These are phyloP conservation scores for Muscina levida DNA, from an alignment of 2,888 invertebrate species.

Conservation along the genomic window DNA sequence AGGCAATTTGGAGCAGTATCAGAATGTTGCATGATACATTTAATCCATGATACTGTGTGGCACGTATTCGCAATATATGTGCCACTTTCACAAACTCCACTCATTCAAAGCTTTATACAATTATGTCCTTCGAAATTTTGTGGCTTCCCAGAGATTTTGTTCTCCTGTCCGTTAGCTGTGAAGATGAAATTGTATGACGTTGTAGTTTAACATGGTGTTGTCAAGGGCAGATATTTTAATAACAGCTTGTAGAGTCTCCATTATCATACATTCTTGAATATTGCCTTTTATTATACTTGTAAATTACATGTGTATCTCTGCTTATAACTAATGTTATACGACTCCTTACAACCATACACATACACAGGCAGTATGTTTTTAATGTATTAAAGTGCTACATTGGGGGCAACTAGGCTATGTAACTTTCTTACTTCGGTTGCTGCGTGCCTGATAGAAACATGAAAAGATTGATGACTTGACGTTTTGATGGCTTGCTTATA, in stretches of 20 bases:
- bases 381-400: no score
- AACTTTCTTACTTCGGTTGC: slow-evolving; percentile 61
- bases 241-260: background rate
- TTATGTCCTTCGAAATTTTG: background rate
- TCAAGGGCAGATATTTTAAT: slow-evolving; percentile 40
- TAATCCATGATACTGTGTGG: no score
- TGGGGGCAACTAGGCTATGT: no score
- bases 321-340: no score
- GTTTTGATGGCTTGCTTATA: slow-evolving; percentile 79
- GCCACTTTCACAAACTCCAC: slow-evolving; percentile 49
- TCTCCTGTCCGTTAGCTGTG: slow-evolving; percentile 69
- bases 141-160: slow-evolving; percentile 21
- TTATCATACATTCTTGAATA: no score
- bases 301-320: no score
- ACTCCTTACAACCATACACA: no score
- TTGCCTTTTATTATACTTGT: no score
- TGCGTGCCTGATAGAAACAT: slow-evolving; percentile 77
- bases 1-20: background rate
- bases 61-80: background rate
- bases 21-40: no score
- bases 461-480: slow-evolving; percentile 80
- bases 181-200: slow-evolving; percentile 78
- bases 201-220: slow-evolving; percentile 56
- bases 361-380: no score
- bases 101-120: slow-evolving; percentile 1